Evolutionary conservation across 2,113 vertebrate genomes (phyloP).

Genomic region (Felis chaus): DNA sequence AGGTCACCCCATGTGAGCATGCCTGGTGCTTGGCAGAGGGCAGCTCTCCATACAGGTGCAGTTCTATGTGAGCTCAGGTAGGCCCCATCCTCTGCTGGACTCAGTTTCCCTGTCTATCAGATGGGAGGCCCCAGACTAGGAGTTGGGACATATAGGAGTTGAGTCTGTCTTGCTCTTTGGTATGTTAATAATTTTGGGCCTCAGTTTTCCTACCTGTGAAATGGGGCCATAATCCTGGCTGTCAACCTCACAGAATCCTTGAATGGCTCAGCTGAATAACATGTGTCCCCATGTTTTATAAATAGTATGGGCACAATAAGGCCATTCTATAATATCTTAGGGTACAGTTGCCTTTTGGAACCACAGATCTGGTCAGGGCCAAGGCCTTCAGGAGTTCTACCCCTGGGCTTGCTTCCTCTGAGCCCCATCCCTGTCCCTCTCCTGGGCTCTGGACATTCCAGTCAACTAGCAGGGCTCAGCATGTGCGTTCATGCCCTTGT

Average conservation of each 20-base stretch:
- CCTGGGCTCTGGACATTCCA: not conserved
- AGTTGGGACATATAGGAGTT: not conserved
- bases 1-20: not conserved
- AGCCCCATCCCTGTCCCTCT: not conserved
- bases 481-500: rapidly evolving
- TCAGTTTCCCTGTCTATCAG: not conserved
- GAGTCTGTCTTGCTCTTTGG: not conserved
- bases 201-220: not conserved
- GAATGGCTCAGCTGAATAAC: rapidly evolving
- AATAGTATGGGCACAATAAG: not conserved
- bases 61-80: not conserved
- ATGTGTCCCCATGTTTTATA: rapidly evolving
- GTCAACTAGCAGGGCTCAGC: too few relatives aligned
- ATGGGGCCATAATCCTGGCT: too few relatives aligned
- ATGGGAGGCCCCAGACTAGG: not conserved
- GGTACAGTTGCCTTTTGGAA: not conserved
- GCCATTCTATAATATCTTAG: not conserved
- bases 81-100: not conserved
- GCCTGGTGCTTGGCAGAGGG: not conserved
- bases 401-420: too few relatives aligned
- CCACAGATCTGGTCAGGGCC: not conserved
- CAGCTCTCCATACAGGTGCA: rapidly evolving
- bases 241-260: not conserved
- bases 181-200: not conserved
- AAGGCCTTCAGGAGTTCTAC: not conserved